phyloP scores from a whole-genome alignment of 2,113 vertebrate species.

The Psittacara wagleri region DNA sequence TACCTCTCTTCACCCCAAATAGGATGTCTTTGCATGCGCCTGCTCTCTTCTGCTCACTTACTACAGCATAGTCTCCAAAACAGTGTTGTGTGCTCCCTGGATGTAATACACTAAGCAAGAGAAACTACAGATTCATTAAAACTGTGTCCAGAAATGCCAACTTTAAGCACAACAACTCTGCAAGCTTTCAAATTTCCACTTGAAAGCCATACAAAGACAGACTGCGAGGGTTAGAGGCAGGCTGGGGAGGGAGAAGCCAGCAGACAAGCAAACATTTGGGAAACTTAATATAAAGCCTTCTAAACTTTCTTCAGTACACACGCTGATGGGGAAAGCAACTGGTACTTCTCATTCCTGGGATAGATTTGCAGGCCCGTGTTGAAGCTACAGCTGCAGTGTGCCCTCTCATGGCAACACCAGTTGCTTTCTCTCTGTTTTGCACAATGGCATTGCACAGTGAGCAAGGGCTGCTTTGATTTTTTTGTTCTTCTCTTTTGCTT shows the following conservation, averaged over 20 bases:
- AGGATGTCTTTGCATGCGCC: not conserved
- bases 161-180: not conserved
- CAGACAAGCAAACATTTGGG: not conserved
- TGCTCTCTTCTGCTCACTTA: not conserved
- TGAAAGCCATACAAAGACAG: not conserved
- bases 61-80: not conserved
- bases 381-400: conserved; percentile 33
- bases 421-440: not conserved
- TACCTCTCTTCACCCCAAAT: not conserved
- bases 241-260: not conserved
- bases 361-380: not conserved
- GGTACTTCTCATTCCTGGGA: not conserved
- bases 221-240: not conserved
- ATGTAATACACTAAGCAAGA: not conserved
- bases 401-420: conserved; percentile 58
- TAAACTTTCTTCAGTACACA: not conserved
- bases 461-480: rapidly evolving
- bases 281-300: not conserved
- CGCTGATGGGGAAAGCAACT: not conserved
- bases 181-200: not conserved
- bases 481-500: not conserved
- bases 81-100: not conserved
- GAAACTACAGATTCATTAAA: not conserved
- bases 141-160: not conserved
- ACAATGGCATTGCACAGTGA: rapidly evolving